Evolutionary conservation across 2,888 invertebrate genomes (phyloP).

Genomic region (Cinara cedri): DNA sequence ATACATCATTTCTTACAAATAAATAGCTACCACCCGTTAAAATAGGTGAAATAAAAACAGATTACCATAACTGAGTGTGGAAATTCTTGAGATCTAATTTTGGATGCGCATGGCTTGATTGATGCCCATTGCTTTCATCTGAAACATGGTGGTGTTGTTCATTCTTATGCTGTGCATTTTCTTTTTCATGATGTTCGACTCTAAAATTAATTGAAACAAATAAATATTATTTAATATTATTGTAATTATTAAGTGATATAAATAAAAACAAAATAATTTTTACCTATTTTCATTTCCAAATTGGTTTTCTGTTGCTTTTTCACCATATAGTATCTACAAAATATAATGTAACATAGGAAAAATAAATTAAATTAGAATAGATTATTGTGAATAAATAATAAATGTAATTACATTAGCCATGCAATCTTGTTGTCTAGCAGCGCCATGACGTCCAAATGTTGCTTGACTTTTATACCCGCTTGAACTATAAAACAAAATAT

Average conservation of each 20-base stretch:
- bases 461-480: slow-evolving; percentile 49
- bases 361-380: background rate
- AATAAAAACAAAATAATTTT: background rate
- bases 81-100: slow-evolving; percentile 54
- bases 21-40: slow-evolving; percentile 47
- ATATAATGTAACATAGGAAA: background rate
- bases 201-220: slow-evolving; percentile 13
- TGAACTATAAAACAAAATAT: slow-evolving; percentile 27
- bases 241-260: background rate
- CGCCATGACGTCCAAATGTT: slow-evolving; percentile 53
- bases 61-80: slow-evolving; percentile 53
- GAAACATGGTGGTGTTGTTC: slow-evolving; percentile 20
- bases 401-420: slow-evolving; percentile 44
- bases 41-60: background rate
- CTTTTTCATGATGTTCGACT: slow-evolving; percentile 14
- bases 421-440: slow-evolving; percentile 51
- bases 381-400: background rate
- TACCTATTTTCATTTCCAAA: slow-evolving; percentile 9
- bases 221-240: background rate
- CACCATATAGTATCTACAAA: slow-evolving; percentile 45
- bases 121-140: slow-evolving; percentile 21
- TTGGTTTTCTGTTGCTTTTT: slow-evolving; percentile 1
- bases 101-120: slow-evolving; percentile 18
- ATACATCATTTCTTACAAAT: slow-evolving; percentile 36
- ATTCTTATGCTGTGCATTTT: slow-evolving; percentile 1